Evolutionary conservation across 1,140 invertebrate species (phyloP), one percentile per base, ranked within the genome.

Genomic region (Thaumetopoea pityocampa): DNA sequence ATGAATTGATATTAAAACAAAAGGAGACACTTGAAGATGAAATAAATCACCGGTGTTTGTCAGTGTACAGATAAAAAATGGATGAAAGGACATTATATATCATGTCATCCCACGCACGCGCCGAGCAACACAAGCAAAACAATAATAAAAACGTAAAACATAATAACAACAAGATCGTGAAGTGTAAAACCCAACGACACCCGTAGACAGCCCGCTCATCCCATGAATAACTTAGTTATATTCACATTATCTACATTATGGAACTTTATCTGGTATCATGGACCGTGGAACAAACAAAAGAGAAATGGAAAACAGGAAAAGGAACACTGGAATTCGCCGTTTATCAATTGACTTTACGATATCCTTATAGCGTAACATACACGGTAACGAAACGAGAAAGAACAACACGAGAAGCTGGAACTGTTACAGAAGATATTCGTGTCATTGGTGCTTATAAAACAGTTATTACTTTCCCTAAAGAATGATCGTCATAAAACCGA

Each of bases 231-330:
- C 80, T 81, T 78, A 78, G 67, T 76, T 73, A 79, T 81, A 81
- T 84, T 81, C 77, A 84, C 77, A 84, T 77, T 84, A 81, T 81
- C 74, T 81, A 83, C 77, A 84, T 60, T 65, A 67, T 65, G 73
- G 68, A 77, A 70, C 80, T 81, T 77, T 64, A 73, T 81, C 74
- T 81, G 76, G 67, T 45, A 49, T 62, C 48, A 60, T 76, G 59
- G 70, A 72, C 70, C 68, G 70, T 56, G 43, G 32, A 53, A 57
- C 62, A 52, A 69, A 66, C 33, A 53, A 45, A 49, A 42, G 33
- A 51, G 36, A 59, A 36, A 55, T 18, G 30, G 12, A 30, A 16
- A 32, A 17, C 22, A 17, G 18, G 28, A 32, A 32, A 27, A 41
- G 18, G 8, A 17, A 38, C 12, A 43, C 20, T 46, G 37, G 22